These are phyloP conservation scores for Periophthalmus modestus DNA, from an alignment of 2,113 vertebrate species.

Conservation along the genomic window DNA sequence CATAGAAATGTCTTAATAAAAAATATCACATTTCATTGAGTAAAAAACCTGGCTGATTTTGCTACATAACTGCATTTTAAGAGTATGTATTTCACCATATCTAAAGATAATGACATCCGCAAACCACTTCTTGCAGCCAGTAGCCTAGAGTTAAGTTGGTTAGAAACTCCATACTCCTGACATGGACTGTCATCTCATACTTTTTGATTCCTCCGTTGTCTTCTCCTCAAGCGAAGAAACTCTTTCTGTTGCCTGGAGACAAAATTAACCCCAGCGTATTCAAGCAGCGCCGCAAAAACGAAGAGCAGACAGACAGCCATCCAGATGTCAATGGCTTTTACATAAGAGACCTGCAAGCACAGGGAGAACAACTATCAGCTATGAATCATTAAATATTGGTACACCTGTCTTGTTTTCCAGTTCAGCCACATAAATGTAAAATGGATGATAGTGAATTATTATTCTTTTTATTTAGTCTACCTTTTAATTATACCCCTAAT, in stretches of 20 bases:
- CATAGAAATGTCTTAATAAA: no score
- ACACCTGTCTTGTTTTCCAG: not conserved
- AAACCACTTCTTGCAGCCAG: not conserved
- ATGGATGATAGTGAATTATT: not conserved
- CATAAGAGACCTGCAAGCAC: constrained; percentile 90
- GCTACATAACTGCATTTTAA: no score
- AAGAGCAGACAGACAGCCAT: constrained; percentile 99
- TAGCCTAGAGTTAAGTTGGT: not conserved
- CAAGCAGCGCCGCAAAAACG: constrained; percentile 95
- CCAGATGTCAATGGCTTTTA: constrained; percentile 99
- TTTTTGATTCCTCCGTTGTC: constrained; percentile 90
- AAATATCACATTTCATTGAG: no score
- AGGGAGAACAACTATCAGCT: constrained; percentile 30
- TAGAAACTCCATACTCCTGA: constrained; percentile 12
- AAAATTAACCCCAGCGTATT: constrained; percentile 98
- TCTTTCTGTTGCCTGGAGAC: constrained; percentile 99
- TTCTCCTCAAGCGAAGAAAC: constrained; percentile 91
- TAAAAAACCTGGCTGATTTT: no score
- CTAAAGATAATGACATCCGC: not conserved
- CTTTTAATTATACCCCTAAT: not conserved
- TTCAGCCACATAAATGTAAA: not conserved
- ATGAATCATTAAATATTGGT: not conserved
- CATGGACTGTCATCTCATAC: constrained; percentile 68
- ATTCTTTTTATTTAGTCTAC: no score
- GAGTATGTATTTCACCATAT: no score